Evolutionary conservation across 2,113 vertebrate genomes (phyloP).

Genomic region (chimpanzee (Pan troglodytes)): NHGRI_mPanTro3-v2.1_pri NC_072401.2:19960501-19961000

Average conservation of each 20-base stretch:
- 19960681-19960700: neutral
- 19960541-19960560: neutral
- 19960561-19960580: neutral
- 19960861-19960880: neutral
- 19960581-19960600: neutral
- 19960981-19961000: neutral
- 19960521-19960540: neutral
- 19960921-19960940: neutral
- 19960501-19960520: neutral
- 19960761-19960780: neutral
- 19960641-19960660: neutral
- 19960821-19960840: neutral
- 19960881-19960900: neutral
- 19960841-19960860: neutral
- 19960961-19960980: neutral
- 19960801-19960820: neutral
- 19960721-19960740: fast-evolving
- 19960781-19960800: neutral
- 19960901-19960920: neutral
- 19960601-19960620: neutral
- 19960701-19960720: neutral
- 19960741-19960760: fast-evolving
- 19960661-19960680: neutral
- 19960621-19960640: neutral
- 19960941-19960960: neutral